phyloP scores from a whole-genome alignment of 2,113 vertebrate species.

The Pseudopodoces humilis region DNA sequence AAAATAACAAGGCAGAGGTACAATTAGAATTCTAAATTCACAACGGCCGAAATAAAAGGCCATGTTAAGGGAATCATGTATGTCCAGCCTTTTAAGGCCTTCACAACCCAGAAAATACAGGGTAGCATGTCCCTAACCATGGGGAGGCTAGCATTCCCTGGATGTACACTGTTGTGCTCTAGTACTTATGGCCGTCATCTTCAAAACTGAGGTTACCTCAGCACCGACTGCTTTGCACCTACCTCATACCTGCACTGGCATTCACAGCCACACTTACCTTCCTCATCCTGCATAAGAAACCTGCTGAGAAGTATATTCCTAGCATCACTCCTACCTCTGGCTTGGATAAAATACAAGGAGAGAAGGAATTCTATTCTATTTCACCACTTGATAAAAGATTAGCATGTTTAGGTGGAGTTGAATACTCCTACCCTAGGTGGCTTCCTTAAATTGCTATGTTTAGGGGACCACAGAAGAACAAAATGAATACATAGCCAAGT shows the following conservation, averaged over 20 bases:
- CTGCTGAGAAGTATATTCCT: not conserved
- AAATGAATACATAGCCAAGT: not conserved
- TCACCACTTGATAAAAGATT: not conserved
- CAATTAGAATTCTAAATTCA: not conserved
- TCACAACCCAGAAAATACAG: not conserved
- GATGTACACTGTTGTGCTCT: rapidly evolving
- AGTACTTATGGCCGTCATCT: not conserved
- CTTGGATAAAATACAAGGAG: not conserved
- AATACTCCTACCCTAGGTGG: not conserved
- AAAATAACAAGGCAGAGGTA: not conserved
- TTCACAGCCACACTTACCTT: not conserved
- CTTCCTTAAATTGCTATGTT: not conserved
- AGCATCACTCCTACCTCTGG: not conserved
- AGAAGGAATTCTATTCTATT: not conserved
- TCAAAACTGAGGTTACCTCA: not conserved
- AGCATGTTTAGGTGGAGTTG: not conserved
- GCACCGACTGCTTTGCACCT: not conserved
- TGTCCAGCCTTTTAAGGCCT: not conserved
- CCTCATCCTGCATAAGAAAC: not conserved
- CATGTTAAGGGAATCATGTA: not conserved
- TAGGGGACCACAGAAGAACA: not conserved
- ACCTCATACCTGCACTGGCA: not conserved
- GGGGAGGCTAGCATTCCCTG: not conserved
- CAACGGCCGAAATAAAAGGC: not conserved
- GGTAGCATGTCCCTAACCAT: not conserved